Base-by-base conservation (phyloP, 2,797 vertebrate species). In the Remorina albescens region DNA sequence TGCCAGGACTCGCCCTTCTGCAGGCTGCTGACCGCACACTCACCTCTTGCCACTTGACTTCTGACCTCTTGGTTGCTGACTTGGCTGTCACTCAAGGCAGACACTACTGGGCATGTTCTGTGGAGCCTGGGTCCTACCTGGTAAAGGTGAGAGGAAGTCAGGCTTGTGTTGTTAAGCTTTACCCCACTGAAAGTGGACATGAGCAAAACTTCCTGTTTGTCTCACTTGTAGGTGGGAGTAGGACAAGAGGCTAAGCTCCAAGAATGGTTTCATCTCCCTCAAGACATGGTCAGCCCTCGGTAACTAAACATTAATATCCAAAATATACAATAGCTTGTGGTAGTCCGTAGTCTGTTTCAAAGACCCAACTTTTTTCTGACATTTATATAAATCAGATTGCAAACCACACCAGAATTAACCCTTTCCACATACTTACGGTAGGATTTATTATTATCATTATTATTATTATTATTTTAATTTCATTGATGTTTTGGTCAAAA, bases 61-160 rank as follows among this genome's bases (percentile, higher is more conserved):
- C 97, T 39, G 97, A 99, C 81, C 94, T 99, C 85, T 95, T 99
- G 70, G 95, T 99, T 21, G 98, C 96, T 0, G 97, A 99, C 1
- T 87, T 98, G 91, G 95, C 98, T 5, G 91, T 99, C 86, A 96
- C 95, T n/a, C 95, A 99, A 73, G 98, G 98, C 74, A 94, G 95
- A 84, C 98, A 97, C 92, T 99, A 99, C 93, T 99, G 98, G 98
- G 97, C 96, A 28, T 99, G 98, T 80, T 96, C 96, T 0, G 97
- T 99, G 81, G 97, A 99, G 77, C 97, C 97, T 18, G 96, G 96
- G 34, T 98, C 98, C 55, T 99, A 97, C 89, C 93, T 99, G 92
- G 97, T 99, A n/a, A 99, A 98, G 93, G 95, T 94, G 64, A 84
- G 85, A 55, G n/a, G 3, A 50, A 42, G 46, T 47, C 2, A n/a